Percentiles rank a stretch among this genome's conserved stretches.
Evolutionary conservation across 1,140 invertebrate species (phyloP).

Genomic region (Zaprionus tsacasi): DNA sequence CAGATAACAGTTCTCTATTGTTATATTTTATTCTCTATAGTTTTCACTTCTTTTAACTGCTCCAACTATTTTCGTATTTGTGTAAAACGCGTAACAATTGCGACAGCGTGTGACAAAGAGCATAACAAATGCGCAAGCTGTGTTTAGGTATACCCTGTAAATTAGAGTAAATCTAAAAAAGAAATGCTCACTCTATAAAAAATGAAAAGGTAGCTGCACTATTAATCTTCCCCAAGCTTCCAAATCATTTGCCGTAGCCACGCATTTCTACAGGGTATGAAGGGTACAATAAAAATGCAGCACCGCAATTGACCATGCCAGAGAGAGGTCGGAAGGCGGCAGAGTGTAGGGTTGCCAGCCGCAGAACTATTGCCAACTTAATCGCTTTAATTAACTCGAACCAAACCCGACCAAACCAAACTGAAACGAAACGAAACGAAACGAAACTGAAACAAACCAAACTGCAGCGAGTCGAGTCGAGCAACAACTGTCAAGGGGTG

Average conservation of each 20-base stretch:
- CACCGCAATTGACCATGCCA: neutral
- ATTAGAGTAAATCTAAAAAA: neutral
- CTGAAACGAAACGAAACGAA: neutral
- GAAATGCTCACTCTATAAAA: neutral
- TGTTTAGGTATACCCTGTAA: neutral
- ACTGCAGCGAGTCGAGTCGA: conserved; percentile 9
- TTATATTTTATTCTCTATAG: too few relatives aligned
- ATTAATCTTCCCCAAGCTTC: too few relatives aligned
- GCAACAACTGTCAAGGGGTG: neutral
- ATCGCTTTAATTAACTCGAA: conserved; percentile 73
- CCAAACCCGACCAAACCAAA: neutral
- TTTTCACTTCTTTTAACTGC: too few relatives aligned
- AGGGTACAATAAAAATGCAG: neutral
- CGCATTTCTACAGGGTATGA: neutral
- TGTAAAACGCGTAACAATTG: too few relatives aligned
- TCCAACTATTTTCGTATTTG: too few relatives aligned
- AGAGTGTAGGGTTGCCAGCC: conserved; percentile 12
- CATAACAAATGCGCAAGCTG: neutral
- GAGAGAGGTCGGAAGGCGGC: neutral
- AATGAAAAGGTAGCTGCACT: too few relatives aligned
- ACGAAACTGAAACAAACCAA: neutral
- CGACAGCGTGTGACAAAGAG: neutral
- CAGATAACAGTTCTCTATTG: too few relatives aligned
- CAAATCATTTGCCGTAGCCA: too few relatives aligned
- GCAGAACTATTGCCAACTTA: conserved; percentile 66